phyloP scores from a whole-genome alignment of 2,888 invertebrate genomes.

The Ptycholaimellus sp. region DNA sequence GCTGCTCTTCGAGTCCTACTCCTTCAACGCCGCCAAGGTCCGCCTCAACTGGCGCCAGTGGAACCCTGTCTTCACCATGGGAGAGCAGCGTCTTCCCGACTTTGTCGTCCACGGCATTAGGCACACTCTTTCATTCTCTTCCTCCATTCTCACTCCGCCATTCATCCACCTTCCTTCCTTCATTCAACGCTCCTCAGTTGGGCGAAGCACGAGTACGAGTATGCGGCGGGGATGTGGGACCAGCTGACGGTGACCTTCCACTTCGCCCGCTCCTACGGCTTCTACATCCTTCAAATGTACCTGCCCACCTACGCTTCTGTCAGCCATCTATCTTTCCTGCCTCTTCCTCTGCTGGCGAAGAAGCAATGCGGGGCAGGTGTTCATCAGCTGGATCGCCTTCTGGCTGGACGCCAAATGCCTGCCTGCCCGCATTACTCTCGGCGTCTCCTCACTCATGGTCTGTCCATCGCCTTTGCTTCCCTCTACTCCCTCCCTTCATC shows the following conservation, averaged over 20 bases:
- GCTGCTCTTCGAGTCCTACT: background rate
- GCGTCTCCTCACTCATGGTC: too few relatives aligned
- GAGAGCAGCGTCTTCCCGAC: too few relatives aligned
- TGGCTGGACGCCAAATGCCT: slow-evolving; percentile 1
- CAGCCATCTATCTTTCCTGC: too few relatives aligned
- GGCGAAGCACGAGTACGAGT: background rate
- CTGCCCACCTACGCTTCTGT: slow-evolving; percentile 3
- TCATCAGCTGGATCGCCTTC: slow-evolving; percentile 3
- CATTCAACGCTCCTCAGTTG: too few relatives aligned
- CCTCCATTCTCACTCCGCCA: too few relatives aligned
- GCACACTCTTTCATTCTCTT: too few relatives aligned
- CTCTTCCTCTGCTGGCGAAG: too few relatives aligned
- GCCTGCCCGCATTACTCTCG: too few relatives aligned
- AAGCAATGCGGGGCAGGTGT: too few relatives aligned
- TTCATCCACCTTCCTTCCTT: too few relatives aligned
- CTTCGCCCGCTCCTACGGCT: slow-evolving; percentile 1
- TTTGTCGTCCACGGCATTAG: too few relatives aligned
- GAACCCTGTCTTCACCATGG: background rate
- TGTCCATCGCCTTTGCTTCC: too few relatives aligned
- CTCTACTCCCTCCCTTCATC: background rate
- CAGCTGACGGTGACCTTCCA: background rate
- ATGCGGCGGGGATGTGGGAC: slow-evolving; percentile 3
- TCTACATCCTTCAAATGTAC: slow-evolving; percentile 2
- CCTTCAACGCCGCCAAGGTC: slow-evolving; percentile 1
- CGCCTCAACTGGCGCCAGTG: background rate